phyloP scores from a whole-genome alignment of 2,797 vertebrate species.

The Philypnodon macrostomus region DNA sequence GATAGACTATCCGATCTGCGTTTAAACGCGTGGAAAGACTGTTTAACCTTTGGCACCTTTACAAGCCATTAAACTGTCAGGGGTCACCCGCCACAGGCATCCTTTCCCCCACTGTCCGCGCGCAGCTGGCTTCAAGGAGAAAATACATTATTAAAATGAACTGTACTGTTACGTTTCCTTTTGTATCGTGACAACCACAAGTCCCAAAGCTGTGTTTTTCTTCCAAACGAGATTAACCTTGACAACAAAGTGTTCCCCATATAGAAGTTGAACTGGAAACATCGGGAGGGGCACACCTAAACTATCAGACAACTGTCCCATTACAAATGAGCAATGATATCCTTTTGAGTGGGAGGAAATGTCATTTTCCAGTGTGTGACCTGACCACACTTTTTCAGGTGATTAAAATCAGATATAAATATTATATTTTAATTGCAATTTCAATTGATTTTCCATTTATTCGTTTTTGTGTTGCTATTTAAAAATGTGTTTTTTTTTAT shows the following conservation, averaged over 20 bases:
- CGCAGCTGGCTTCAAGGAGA: conserved; percentile 36
- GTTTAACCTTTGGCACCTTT: conserved; percentile 79
- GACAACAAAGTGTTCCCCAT: conserved; percentile 64
- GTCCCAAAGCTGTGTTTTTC: conserved; percentile 46
- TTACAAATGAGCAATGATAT: conserved; percentile 58
- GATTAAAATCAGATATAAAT: too few species aligned
- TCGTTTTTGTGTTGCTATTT: neutral
- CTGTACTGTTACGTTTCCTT: conserved; percentile 57
- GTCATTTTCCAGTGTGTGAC: conserved; percentile 15
- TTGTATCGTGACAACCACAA: conserved; percentile 54
- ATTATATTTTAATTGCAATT: too few species aligned
- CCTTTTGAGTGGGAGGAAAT: conserved; percentile 36
- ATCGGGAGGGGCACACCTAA: conserved; percentile 41
- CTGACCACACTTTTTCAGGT: too few species aligned
- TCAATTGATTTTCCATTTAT: neutral
- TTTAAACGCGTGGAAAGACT: conserved; percentile 76
- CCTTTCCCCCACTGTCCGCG: conserved; percentile 35
- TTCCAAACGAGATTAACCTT: conserved; percentile 54
- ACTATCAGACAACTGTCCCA: conserved; percentile 56
- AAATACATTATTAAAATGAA: conserved; percentile 56
- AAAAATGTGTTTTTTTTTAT: neutral
- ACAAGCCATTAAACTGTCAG: conserved; percentile 75
- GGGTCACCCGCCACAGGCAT: conserved; percentile 63
- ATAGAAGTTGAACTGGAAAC: conserved; percentile 50
- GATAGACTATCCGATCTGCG: conserved; percentile 29